Percentiles rank a stretch among this genome's conserved stretches.
phyloP scores from a whole-genome alignment of 1,140 invertebrate species.

The Eurosta solidaginis region DNA sequence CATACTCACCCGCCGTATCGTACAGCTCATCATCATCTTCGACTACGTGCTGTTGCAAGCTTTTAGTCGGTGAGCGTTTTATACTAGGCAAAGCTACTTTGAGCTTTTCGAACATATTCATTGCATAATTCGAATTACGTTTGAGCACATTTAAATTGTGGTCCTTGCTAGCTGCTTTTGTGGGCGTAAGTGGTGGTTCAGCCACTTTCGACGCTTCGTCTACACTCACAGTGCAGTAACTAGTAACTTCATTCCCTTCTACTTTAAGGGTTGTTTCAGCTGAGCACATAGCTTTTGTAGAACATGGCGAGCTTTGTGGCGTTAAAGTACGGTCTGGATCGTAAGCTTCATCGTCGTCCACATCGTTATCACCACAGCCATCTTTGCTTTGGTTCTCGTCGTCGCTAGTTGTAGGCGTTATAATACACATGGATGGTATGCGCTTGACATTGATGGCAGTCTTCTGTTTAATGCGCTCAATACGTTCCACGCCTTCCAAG shows the following conservation, averaged over 20 bases:
- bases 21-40: constrained; percentile 60
- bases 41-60: constrained; percentile 41
- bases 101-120: constrained; percentile 65
- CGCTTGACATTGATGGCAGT: constrained; percentile 84
- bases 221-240: constrained; percentile 41
- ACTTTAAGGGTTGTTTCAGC: constrained; percentile 7
- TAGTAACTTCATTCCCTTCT: constrained; percentile 17
- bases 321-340: constrained; percentile 49
- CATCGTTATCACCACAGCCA: constrained; percentile 32
- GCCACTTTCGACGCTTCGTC: background rate
- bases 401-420: constrained; percentile 84
- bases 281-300: background rate
- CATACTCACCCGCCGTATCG: constrained; percentile 76
- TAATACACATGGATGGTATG: constrained; percentile 91
- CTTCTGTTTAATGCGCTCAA: constrained; percentile 82
- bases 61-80: constrained; percentile 63
- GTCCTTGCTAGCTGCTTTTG: constrained; percentile 53
- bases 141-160: constrained; percentile 52
- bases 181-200: constrained; percentile 37
- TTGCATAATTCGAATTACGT: constrained; percentile 25
- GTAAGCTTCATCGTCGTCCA: constrained; percentile 36
- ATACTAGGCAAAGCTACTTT: constrained; percentile 66
- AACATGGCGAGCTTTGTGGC: constrained; percentile 34
- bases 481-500: constrained; percentile 80
- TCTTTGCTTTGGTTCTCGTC: constrained; percentile 70